Conservation (phyloP, 37 sponge, comb jelly and placozoan genomes). For the Dysidea cf. avara region DNA sequence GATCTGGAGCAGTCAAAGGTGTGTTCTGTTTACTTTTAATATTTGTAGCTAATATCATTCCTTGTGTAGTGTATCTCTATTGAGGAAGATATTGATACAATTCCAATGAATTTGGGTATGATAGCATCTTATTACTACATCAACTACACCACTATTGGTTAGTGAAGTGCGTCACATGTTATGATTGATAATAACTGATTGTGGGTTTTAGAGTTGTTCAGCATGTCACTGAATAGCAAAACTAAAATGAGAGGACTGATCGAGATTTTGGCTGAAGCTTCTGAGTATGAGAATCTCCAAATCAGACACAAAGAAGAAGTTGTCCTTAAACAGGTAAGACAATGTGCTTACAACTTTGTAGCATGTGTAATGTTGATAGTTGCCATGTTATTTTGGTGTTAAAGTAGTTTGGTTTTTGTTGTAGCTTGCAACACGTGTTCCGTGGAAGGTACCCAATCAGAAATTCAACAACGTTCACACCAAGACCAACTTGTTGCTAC, state of each 20-base stretch:
- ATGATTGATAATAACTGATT: not conserved
- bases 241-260: constrained; percentile 95
- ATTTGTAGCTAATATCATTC: no score
- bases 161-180: not conserved
- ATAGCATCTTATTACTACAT: constrained; percentile 99
- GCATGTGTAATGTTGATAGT: no score
- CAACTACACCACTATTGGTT: constrained; percentile 97
- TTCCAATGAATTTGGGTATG: constrained; percentile 95
- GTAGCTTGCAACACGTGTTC: constrained; percentile 77
- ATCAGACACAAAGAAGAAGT: constrained; percentile 94
- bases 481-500: constrained; percentile 95
- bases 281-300: constrained; percentile 89
- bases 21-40: not conserved
- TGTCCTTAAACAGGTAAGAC: constrained; percentile 65
- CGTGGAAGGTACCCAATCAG: constrained; percentile 81
- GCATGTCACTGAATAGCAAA: constrained; percentile 93
- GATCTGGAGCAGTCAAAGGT: constrained; percentile 97
- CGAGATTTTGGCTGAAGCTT: constrained; percentile 91
- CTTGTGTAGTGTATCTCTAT: constrained; percentile 81
- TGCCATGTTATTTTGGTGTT: no score
- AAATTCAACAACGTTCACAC: constrained; percentile 88
- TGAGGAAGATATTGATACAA: constrained; percentile 93
- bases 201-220: constrained; percentile 84
- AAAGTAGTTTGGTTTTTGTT: not conserved
- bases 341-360: no score